Percentiles rank a stretch among this genome's conserved stretches.
Conservation (phyloP, 2,797 vertebrate genomes). For the Melanotaenia pygmaea region DNA sequence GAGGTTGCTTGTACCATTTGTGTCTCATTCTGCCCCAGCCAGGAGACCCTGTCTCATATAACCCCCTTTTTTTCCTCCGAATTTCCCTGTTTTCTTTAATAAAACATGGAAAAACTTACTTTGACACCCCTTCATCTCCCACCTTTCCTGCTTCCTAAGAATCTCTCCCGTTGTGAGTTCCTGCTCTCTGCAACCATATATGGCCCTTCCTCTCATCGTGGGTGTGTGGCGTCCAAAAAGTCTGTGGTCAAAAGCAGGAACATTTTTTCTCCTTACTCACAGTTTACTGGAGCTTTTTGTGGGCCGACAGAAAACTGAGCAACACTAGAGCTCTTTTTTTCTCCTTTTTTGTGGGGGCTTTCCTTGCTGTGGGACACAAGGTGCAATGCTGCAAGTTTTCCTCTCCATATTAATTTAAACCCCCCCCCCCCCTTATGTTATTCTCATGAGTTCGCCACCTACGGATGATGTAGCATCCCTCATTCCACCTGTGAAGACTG, state of each 20-base stretch:
- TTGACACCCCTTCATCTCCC: conserved; percentile 22
- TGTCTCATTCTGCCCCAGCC: conserved; percentile 63
- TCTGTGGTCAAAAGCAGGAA: conserved; percentile 66
- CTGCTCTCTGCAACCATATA: conserved; percentile 61
- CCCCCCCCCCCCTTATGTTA: conserved; percentile 28
- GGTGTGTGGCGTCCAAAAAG: conserved; percentile 57
- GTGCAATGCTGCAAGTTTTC: conserved; percentile 46
- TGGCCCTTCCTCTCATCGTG: conserved; percentile 61
- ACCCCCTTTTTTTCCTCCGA: conserved; percentile 52
- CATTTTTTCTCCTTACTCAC: conserved; percentile 61
- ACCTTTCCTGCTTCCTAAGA: conserved; percentile 57
- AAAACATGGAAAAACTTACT: conserved; percentile 75
- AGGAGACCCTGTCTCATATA: conserved; percentile 53
- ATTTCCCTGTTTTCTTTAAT: conserved; percentile 66
- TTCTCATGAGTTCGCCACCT: conserved; percentile 21
- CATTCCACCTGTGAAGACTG: too few relatives aligned
- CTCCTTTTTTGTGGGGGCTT: conserved; percentile 4
- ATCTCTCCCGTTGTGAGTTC: conserved; percentile 58
- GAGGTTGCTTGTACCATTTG: conserved; percentile 49
- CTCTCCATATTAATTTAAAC: conserved; percentile 32
- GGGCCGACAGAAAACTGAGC: conserved; percentile 54
- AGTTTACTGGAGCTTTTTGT: conserved; percentile 44
- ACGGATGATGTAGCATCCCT: conserved; percentile 11
- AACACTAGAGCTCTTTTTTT: conserved; percentile 16
- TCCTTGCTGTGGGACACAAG: conserved; percentile 33